Base-by-base conservation (phyloP, 2,113 vertebrate genomes). In the Planiliza haematocheilus region DNA sequence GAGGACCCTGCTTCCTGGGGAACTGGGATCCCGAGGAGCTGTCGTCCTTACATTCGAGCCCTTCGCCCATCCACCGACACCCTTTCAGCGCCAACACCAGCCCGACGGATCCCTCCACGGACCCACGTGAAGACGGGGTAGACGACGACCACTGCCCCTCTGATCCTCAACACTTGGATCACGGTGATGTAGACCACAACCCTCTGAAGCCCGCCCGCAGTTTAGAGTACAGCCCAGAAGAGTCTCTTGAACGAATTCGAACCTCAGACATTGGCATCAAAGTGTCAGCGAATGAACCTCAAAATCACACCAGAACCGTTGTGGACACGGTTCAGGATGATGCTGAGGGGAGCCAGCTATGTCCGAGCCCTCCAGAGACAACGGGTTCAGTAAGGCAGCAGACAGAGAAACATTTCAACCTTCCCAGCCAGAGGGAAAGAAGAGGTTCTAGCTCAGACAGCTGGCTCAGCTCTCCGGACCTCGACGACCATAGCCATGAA, bases 21-120 rank as follows among this genome's bases (percentile, higher is more conserved):
- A 76, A 84, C 56, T 90, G 86, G 74, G 91, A 94, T 16, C 72
- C 88, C 0, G 93, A 93, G 3, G 92, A 93, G 46, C 65, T 93
- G 39, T 93, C 92, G 13, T 94, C 93, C 52, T 82, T 94, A 16
- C 93, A 94, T 76, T 94, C 93, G 10, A 94, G 91, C 78, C 93
- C 92, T 20, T 93, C 92, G 1, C 92, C 93, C 48, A 88, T 93
- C 21, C 92, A 81, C 41, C 77, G 87, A 51, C 81, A 88, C 69
- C 81, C 85, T 45, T 70, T 81, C 77, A 90, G 86, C n/a, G 16
- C 75, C 52, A 77, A 77, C 38, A 46, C 58, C 65, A 93, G 89
- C 69, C 89, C 89, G 0, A 82, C 84, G 1, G 88, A 90, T 55
- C 82, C 77, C n/a, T n/a, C n/a, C 0, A 41, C 74, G 41, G 70